Evolutionary conservation across 2,113 vertebrate genomes (phyloP).

Genomic region (Rhinolophus sinicus): DNA sequence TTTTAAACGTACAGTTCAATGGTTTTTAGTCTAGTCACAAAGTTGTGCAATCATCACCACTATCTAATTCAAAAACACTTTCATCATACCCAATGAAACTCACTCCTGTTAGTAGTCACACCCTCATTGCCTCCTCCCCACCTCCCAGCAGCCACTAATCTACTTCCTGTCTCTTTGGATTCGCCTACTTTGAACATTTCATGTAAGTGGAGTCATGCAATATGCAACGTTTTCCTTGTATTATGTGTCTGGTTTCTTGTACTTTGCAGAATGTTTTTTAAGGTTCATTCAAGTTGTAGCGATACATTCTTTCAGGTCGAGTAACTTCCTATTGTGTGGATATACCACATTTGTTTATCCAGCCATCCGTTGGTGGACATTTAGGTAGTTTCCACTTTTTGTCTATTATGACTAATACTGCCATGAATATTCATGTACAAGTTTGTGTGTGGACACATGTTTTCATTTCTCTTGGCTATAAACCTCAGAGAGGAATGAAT

Average conservation of each 20-base stretch:
- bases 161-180: neutral
- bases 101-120: rapidly evolving
- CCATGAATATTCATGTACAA: neutral
- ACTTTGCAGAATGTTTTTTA: too few relatives aligned
- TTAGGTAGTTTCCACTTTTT: neutral
- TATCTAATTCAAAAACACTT: neutral
- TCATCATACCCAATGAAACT: neutral
- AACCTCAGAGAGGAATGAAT: neutral
- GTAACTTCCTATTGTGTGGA: rapidly evolving
- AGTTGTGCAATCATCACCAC: rapidly evolving
- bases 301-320: neutral
- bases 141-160: too few relatives aligned
- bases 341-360: neutral
- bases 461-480: neutral
- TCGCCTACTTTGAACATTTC: neutral
- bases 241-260: neutral
- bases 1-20: neutral
- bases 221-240: neutral
- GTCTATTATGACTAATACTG: neutral
- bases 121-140: neutral
- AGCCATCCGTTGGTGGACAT: neutral
- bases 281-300: too few relatives aligned
- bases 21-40: neutral
- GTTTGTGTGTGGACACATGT: too few relatives aligned
- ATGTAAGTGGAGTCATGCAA: neutral